Percentiles rank a stretch among this genome's conserved stretches.
Evolutionary conservation across 2,888 invertebrate species (phyloP).

Genomic region (Drosophila prostipennis): DNA sequence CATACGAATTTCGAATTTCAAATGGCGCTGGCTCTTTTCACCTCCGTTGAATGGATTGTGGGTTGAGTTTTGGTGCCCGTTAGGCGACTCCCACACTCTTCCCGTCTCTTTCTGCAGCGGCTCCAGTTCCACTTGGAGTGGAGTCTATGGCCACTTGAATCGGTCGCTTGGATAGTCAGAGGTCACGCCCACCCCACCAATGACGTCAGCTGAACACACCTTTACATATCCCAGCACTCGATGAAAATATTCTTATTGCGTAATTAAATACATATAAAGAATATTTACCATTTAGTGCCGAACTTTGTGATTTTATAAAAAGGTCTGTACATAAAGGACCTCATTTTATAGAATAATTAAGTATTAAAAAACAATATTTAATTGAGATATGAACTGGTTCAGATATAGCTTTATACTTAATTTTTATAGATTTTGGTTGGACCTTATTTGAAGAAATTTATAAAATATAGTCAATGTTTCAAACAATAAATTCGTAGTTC

Average conservation of each 20-base stretch:
- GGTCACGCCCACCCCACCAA: slow-evolving; percentile 19
- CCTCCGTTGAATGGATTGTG: slow-evolving; percentile 4
- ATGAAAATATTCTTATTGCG: not conserved
- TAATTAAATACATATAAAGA: not conserved
- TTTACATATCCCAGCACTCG: not conserved
- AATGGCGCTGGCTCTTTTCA: slow-evolving; percentile 56
- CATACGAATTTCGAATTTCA: slow-evolving; percentile 76
- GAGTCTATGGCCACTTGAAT: slow-evolving; percentile 17
- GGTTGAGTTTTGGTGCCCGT: slow-evolving; percentile 26
- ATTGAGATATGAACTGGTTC: too few relatives aligned
- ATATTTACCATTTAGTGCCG: too few relatives aligned
- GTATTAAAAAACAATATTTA: too few relatives aligned
- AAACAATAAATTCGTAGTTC: too few relatives aligned
- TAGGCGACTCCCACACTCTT: slow-evolving; percentile 40
- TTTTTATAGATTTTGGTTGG: too few relatives aligned
- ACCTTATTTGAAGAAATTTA: too few relatives aligned
- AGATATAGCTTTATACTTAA: too few relatives aligned
- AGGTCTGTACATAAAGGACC: too few relatives aligned
- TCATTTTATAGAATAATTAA: too few relatives aligned
- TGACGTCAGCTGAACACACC: slow-evolving; percentile 2
- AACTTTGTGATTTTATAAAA: too few relatives aligned
- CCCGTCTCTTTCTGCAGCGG: slow-evolving; percentile 20
- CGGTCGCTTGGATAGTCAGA: not conserved
- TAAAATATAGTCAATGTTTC: too few relatives aligned
- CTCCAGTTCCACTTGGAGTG: slow-evolving; percentile 10